Percentiles rank a stretch among this genome's conserved stretches.
phyloP scores from a whole-genome alignment of 2,888 invertebrate species.

The Listrodromus nycthemerus region DNA sequence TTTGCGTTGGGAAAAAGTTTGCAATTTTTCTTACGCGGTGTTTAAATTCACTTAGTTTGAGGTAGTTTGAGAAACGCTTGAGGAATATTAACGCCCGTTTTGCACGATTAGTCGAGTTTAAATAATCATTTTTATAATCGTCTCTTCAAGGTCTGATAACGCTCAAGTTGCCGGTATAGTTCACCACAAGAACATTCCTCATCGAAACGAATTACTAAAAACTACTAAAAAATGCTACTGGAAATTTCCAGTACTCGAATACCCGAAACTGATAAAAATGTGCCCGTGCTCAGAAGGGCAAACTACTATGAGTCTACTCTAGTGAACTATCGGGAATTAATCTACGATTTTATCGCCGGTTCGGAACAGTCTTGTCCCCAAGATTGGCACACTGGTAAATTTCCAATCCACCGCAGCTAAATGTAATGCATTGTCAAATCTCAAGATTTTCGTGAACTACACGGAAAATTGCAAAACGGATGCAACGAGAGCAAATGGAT shows the following conservation, averaged over 20 bases:
- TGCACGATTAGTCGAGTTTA: not conserved
- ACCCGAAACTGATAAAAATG: no score
- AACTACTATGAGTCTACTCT: no score
- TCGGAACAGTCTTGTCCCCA: no score
- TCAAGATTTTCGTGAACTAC: not conserved
- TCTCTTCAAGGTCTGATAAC: not conserved
- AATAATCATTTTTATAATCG: not conserved
- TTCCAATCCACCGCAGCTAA: no score
- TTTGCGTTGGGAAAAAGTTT: conserved; percentile 5
- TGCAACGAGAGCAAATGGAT: not conserved
- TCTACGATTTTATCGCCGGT: no score
- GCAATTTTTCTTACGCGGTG: not conserved
- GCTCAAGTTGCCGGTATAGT: not conserved
- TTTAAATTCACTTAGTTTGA: conserved; percentile 12
- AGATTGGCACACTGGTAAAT: no score
- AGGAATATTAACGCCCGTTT: not conserved
- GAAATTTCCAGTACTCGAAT: no score
- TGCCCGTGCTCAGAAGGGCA: no score
- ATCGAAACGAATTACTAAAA: not conserved
- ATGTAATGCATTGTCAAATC: not conserved
- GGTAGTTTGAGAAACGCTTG: not conserved
- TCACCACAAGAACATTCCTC: not conserved
- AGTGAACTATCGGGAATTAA: no score
- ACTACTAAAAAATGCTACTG: not conserved
- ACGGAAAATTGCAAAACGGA: not conserved